Evolutionary conservation across 1,140 invertebrate genomes (phyloP).

Genomic region (Microplitis demolitor): DNA sequence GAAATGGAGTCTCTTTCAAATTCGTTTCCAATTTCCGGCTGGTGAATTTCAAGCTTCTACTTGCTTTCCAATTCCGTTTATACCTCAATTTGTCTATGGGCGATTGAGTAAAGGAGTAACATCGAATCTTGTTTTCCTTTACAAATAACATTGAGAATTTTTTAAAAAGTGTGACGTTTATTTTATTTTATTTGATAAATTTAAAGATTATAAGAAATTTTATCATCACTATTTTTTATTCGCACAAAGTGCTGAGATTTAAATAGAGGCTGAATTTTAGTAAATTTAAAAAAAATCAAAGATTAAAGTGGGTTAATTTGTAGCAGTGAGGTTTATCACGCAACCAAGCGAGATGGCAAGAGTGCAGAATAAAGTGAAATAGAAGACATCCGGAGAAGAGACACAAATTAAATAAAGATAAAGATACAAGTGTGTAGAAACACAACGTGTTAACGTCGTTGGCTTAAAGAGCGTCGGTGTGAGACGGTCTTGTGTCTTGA

Average conservation of each 20-base stretch:
- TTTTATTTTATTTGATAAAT: too few species aligned
- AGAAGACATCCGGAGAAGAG: background rate
- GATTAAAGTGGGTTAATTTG: too few species aligned
- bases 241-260: too few species aligned
- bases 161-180: too few species aligned
- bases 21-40: conserved; percentile 24
- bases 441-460: background rate
- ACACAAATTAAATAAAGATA: background rate
- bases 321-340: too few species aligned
- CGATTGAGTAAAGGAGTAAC: conserved; percentile 9
- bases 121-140: conserved; percentile 9
- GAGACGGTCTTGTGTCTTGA: background rate
- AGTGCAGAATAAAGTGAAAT: background rate
- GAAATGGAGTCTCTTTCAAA: conserved; percentile 20
- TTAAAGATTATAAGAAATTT: too few species aligned
- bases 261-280: too few species aligned
- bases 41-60: conserved; percentile 20
- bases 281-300: background rate
- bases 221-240: too few species aligned
- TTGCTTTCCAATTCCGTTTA: conserved; percentile 15
- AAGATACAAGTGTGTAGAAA: too few species aligned
- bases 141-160: background rate
- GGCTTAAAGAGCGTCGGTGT: background rate
- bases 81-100: conserved; percentile 12
- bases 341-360: background rate